Evolutionary conservation across 2,113 vertebrate species (phyloP).

Genomic region (Chlamydotis undulata): DNA sequence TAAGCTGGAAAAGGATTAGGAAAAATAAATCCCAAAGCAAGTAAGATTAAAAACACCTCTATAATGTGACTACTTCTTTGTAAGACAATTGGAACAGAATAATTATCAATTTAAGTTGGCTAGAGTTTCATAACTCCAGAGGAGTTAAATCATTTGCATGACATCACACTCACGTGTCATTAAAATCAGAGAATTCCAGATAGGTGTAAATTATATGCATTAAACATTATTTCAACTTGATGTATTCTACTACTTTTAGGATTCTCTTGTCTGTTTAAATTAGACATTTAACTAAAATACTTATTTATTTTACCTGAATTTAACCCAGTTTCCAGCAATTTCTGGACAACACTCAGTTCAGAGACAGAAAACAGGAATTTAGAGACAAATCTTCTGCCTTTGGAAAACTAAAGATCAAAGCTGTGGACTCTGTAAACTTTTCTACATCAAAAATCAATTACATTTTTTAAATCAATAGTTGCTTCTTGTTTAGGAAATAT

Average conservation of each 20-base stretch:
- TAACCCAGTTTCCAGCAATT: neutral
- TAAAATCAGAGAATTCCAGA: neutral
- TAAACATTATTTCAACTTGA: neutral
- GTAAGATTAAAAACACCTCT: neutral
- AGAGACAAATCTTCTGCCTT: neutral
- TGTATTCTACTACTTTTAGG: neutral
- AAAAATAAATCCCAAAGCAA: neutral
- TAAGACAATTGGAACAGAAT: neutral
- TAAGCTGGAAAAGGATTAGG: neutral
- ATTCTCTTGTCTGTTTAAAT: neutral
- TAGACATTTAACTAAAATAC: neutral
- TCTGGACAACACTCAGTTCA: neutral
- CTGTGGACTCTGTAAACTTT: neutral
- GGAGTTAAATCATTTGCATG: neutral
- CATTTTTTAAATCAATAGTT: neutral
- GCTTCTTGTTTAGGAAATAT: neutral
- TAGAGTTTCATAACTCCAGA: neutral
- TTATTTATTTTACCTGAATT: neutral
- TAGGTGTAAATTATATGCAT: neutral
- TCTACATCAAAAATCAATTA: neutral
- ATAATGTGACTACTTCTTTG: neutral
- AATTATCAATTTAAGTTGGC: neutral
- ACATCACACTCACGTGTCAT: neutral
- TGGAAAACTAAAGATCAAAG: neutral
- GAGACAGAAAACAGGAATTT: neutral